Conservation (phyloP, 2,888 invertebrate genomes). For the Abscondita cerata region DNA sequence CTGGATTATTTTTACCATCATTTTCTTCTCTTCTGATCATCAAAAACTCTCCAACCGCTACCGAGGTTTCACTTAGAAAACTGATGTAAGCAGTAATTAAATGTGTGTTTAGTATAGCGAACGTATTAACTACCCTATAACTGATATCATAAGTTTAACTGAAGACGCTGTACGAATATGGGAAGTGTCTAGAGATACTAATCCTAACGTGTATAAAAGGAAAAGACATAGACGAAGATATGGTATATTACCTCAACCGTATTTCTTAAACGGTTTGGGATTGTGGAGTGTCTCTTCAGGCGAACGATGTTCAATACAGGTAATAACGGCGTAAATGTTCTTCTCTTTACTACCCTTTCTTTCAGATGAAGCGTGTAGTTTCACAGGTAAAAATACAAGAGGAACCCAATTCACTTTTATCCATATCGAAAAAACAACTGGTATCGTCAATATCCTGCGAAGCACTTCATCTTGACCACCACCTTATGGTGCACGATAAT, state of each 20-base stretch:
- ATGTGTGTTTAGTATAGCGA: not conserved
- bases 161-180: slow-evolving; percentile 51
- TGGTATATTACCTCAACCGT: slow-evolving; percentile 58
- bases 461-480: slow-evolving; percentile 48
- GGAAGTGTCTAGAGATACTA: slow-evolving; percentile 47
- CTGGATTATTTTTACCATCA: slow-evolving; percentile 54
- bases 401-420: slow-evolving; percentile 57
- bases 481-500: slow-evolving; percentile 37
- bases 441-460: slow-evolving; percentile 59
- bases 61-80: not conserved
- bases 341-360: not conserved
- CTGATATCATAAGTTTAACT: slow-evolving; percentile 15
- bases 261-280: slow-evolving; percentile 61
- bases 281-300: slow-evolving; percentile 60
- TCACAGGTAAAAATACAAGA: slow-evolving; percentile 56
- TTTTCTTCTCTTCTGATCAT: not conserved
- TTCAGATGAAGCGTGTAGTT: slow-evolving; percentile 55
- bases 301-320: slow-evolving; percentile 58
- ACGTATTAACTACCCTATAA: not conserved
- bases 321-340: slow-evolving; percentile 24
- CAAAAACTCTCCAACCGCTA: not conserved
- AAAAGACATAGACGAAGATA: slow-evolving; percentile 57
- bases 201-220: slow-evolving; percentile 24
- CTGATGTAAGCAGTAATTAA: too few relatives aligned
- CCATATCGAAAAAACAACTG: slow-evolving; percentile 59